Evolutionary conservation across 2,888 invertebrate species (phyloP), one percentile per base, ranked within the genome.

Genomic region (Napeogenes sylphis): DNA sequence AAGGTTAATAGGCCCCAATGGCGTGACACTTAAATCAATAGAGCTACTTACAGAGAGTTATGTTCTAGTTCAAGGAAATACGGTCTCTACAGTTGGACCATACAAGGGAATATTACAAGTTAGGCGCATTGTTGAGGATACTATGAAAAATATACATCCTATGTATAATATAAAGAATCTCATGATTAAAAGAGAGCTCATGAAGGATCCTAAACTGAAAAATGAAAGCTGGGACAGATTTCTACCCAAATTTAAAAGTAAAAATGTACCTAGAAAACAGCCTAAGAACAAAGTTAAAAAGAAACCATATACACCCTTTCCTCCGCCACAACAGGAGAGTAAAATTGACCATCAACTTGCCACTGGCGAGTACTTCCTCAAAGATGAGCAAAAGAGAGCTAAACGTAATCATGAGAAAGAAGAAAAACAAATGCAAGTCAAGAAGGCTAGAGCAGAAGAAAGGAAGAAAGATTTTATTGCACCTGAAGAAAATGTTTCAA

Each of bases 111-210:
- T 97, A 33, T 93, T 94, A 62, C 95, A 96, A 83, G 96, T 97
- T 0, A 91, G 98, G 62, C 94, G 95, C 73, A 96, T 99, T 75
- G 96, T 97, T 2, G 95, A 96, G 78, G 99, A 99, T 74, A 98
- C 98, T 0, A 99, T 99, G 99, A 97, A 97, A 79, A 99, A 99
- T 83, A 93, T 99, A 61, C 99, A 99, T 91, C 99, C 99, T 1
- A 97, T 99, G 82, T 99, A 99, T 80, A 99, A 98, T 77, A 98
- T 99, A 2, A 97, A 99, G 90, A 95, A 97, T 2, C 85, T 99
- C 58, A 99, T 99, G 99, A 98, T 99, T 58, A 99, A 99, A 82
- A 92, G 95, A 71, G 99, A 99, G 85, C 85, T 99, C 62, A 95
- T 96, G 75, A 98, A 98, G 86, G 97, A 99, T 91, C 96, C 98